These are phyloP conservation scores for Automeris io DNA, from an alignment of 2,888 invertebrate species.

Conservation along the genomic window DNA sequence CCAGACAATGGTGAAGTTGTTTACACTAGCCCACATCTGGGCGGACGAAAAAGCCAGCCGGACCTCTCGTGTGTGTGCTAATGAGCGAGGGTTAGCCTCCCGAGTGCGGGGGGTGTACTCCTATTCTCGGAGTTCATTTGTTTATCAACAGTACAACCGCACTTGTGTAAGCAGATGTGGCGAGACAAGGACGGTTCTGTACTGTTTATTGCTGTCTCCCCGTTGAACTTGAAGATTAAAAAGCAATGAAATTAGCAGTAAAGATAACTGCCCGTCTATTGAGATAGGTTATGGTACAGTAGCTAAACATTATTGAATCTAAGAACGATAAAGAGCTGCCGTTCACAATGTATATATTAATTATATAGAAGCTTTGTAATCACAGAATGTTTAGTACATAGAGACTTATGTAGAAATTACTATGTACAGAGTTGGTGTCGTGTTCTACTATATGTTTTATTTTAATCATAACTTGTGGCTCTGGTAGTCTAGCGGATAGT, in stretches of 20 bases:
- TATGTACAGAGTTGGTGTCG: no score
- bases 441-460: no score
- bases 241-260: conserved; percentile 64
- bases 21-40: conserved; percentile 72
- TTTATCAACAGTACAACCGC: conserved; percentile 46
- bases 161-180: conserved; percentile 51
- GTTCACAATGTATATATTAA: no score
- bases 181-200: conserved; percentile 51
- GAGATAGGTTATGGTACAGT: conserved; percentile 43
- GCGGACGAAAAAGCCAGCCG: conserved; percentile 65
- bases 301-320: conserved; percentile 22
- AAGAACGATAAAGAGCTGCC: conserved; percentile 9
- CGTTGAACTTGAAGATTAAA: conserved; percentile 74
- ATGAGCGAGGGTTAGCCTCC: conserved; percentile 46
- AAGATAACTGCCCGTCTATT: conserved; percentile 48
- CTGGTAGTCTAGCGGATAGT: no score
- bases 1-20: conserved; percentile 58
- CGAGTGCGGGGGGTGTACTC: neutral
- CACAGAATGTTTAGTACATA: no score
- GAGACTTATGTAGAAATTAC: no score
- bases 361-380: no score
- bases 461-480: no score
- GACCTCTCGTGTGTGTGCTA: conserved; percentile 70
- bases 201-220: conserved; percentile 43
- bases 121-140: conserved; percentile 32